Evolutionary conservation across 2,113 vertebrate genomes (phyloP), one percentile per base, ranked within the genome.

Genomic region (Myrmophylax atrothorax): DNA sequence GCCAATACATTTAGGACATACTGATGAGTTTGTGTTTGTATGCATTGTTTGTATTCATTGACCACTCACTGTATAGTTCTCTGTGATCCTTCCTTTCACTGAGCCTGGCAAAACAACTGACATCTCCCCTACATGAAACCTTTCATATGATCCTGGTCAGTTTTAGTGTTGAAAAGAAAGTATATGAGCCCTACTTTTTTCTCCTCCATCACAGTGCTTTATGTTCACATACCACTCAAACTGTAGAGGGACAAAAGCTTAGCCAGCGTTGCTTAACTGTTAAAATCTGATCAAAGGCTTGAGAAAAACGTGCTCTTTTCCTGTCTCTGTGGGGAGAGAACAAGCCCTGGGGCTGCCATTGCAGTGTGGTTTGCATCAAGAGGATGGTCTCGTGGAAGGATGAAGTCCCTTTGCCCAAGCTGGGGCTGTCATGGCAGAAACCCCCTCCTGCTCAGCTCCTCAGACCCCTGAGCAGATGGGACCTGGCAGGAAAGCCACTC

Each of bases 221-320:
- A 22, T 8, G 15, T 80, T 96, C 80, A 55, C 38, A 67, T 79
- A 46, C 20, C 6, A 46, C 19, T 89, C 44, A 52, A 70, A 72
- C 42, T 64, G 46, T 12, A 60, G 73, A 42, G 58, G 50, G 44
- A 83, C 58, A 89, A 67, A 93, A 38, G 18, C 80, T 79, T 35
- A 79, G 33, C 60, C 49, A 44, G 49, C 18, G 18, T 55, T 63
- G 42, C 50, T 76, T 76, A 68, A 80, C 29, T 60, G 40, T 56
- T 91, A 76, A 94, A 93, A 91, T 64, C 63, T 80, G 64, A 87
- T 91, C 50, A 89, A 86, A 77, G 49, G 18, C 58, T 73, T 76
- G 47, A 64, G 68, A 29, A 75, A 83, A 80, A 12, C 13, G 13
- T 42, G 12, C 18, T 72, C 10, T 40, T 85, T 38, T 88, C 49